A percentile compares a stretch with the other conserved stretches of the same genome.
These are phyloP conservation scores for Caenorhabditis virilis DNA, from an alignment of 2,888 invertebrate genomes.

Conservation along the genomic window DNA sequence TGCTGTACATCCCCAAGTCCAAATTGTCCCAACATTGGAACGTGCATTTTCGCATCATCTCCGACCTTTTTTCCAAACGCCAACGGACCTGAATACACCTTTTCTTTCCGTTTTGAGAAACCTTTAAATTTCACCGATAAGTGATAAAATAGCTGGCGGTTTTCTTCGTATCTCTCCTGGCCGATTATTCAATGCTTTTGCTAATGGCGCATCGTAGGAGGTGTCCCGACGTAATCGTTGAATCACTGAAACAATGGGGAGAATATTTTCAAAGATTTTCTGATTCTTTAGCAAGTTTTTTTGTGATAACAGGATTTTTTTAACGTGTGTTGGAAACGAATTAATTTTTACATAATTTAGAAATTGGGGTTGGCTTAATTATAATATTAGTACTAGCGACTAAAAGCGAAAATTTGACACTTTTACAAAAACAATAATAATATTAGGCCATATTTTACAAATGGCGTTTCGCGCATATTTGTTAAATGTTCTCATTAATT, in stretches of 20 bases:
- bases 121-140: slow-evolving; percentile 17
- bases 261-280: no score
- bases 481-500: no score
- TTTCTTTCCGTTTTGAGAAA: not conserved
- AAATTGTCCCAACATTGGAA: slow-evolving; percentile 49
- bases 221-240: slow-evolving; percentile 21
- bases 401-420: no score
- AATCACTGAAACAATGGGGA: slow-evolving; percentile 33
- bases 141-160: slow-evolving; percentile 40
- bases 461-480: no score
- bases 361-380: no score
- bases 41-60: slow-evolving; percentile 49
- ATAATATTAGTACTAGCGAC: no score
- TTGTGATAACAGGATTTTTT: no score
- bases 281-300: no score
- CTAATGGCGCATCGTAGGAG: slow-evolving; percentile 10
- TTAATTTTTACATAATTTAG: no score
- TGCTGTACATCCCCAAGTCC: slow-evolving; percentile 52
- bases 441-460: no score
- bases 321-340: no score
- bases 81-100: slow-evolving; percentile 33
- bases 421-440: no score
- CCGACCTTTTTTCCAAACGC: slow-evolving; percentile 55
- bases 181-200: slow-evolving; percentile 4
- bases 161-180: slow-evolving; percentile 37